Base-by-base conservation (phyloP, 1,140 invertebrate species). In the Pissodes strobi region DNA sequence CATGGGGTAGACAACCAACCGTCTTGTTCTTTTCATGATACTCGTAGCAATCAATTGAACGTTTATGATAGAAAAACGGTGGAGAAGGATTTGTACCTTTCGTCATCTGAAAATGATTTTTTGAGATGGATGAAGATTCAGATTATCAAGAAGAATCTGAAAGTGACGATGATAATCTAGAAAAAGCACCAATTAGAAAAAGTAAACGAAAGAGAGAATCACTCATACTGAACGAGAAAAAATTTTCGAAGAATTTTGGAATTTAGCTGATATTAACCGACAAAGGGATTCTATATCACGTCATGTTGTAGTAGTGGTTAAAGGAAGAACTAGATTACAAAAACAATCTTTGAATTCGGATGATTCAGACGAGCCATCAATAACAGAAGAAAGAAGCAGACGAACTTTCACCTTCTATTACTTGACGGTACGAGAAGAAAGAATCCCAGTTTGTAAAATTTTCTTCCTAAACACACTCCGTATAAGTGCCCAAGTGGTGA, bases 401-500 rank as follows among this genome's bases (percentile, higher is more conserved):
- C 1, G 46, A 12, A 23, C 12, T 23, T 25, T 49, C 22, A 49
- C 46, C 22, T 22, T 17, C 1, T 49, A 49, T 25, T 13, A 49
- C 15, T 49, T 49, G 12, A 21, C 18, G 12, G 12, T 10, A 23
- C 27, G 5, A 23, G 18, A 27, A 21, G 18, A 8, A 13, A 62
- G 5, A 52, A 39, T 52, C 10, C 18, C 18, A 12, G 19, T 39
- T 25, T 41, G 22, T 22, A 21, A 39, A 57, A 55, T 27, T 15
- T 27, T 52, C 22, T 53, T 53, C 17, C 22, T 49, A 23, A 49
- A 53, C 38, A 52, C 46, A 19, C 21, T 60, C 51, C 15, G 34
- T 53, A 53, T 62, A 18, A 62, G 59, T 41, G 59, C 27, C 3
- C 48, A 62, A 43, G 37, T 62, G 13, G 37, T 62, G 25, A 43